Conservation (phyloP, 2,113 vertebrate genomes). For the Nycticebus coucang region DNA sequence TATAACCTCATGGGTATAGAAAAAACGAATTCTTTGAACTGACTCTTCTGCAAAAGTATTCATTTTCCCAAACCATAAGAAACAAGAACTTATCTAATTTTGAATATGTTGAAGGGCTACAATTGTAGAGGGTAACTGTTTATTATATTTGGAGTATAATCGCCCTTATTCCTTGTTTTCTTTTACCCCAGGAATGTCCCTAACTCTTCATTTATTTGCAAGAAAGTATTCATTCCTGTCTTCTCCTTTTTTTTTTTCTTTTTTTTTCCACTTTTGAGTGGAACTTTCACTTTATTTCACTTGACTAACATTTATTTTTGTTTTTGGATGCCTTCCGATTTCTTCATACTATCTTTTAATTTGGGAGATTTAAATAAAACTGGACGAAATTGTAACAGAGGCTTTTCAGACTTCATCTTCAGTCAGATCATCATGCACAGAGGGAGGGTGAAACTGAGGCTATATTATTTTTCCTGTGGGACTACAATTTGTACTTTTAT, state of each 20-base stretch:
- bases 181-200: background rate
- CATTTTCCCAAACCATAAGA: background rate
- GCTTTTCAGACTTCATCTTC: background rate
- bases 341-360: background rate
- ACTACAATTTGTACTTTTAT: background rate
- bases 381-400: conserved; percentile 46
- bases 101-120: background rate
- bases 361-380: conserved; percentile 38
- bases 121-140: background rate
- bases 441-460: background rate
- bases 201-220: conserved; percentile 7
- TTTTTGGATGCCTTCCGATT: background rate
- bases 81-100: background rate
- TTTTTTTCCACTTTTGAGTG: background rate
- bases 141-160: background rate
- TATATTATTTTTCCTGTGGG: background rate
- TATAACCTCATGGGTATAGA: background rate
- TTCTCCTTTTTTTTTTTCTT: conserved; percentile 17
- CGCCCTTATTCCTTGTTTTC: background rate
- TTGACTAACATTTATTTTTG: background rate
- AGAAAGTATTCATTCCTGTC: background rate
- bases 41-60: background rate
- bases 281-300: conserved; percentile 42
- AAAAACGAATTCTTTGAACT: conserved; percentile 16
- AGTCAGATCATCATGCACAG: background rate